Evolutionary conservation across 2,113 vertebrate genomes (phyloP).

Genomic region (Nematolebias whitei): DNA sequence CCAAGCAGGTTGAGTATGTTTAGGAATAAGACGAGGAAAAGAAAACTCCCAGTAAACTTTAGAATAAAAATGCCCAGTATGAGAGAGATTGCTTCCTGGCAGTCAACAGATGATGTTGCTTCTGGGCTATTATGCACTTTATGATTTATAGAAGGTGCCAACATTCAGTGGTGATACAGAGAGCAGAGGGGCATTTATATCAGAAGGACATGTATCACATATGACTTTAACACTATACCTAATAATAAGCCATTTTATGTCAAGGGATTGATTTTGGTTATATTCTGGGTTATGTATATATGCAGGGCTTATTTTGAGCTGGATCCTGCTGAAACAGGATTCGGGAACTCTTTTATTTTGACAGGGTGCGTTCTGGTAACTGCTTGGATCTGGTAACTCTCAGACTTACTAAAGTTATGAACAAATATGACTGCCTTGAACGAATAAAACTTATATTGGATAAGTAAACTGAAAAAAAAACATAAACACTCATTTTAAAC

Average conservation of each 20-base stretch:
- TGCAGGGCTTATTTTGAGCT: no score
- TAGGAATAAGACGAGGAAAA: not conserved
- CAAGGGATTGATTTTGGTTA: not conserved
- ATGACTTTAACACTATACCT: conserved; percentile 9
- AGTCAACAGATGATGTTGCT: conserved; percentile 8
- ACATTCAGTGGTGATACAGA: not conserved
- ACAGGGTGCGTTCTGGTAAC: no score
- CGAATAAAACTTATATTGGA: no score
- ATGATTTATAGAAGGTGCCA: conserved; percentile 5
- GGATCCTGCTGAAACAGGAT: no score
- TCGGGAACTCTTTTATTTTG: no score
- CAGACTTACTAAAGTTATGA: no score
- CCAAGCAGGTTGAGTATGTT: not conserved
- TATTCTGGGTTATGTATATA: not conserved
- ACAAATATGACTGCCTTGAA: no score
- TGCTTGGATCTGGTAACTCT: no score
- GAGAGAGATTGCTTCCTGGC: conserved; percentile 4
- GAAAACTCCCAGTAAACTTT: not conserved
- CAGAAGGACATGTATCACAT: conserved; percentile 9
- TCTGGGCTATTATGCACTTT: not conserved
- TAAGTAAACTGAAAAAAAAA: no score
- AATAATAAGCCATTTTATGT: conserved; percentile 2
- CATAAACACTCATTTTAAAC: no score
- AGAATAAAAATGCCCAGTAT: conserved; percentile 1
- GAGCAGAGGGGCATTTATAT: not conserved